A percentile compares a stretch with the other conserved stretches of the same genome.
Evolutionary conservation across 1,140 invertebrate species (phyloP).

Genomic region (Drosophila nannoptera): DNA sequence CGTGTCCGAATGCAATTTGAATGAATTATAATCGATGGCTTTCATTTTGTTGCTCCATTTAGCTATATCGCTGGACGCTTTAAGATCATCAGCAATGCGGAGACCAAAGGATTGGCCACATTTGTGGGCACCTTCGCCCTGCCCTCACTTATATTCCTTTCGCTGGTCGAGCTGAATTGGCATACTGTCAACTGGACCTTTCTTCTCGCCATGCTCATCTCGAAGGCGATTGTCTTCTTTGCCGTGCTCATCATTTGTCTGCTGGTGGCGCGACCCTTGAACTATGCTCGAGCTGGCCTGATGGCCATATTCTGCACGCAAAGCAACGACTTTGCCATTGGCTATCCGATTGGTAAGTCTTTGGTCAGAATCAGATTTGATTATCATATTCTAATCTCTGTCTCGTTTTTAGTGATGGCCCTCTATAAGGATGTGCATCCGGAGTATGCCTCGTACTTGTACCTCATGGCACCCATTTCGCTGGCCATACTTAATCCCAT

Average conservation of each 20-base stretch:
- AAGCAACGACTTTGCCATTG: slow-evolving; percentile 98
- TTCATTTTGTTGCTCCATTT: background rate
- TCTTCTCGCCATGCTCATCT: slow-evolving; percentile 89
- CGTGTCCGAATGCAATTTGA: background rate
- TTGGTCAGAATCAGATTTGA: background rate
- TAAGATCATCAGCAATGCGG: slow-evolving; percentile 89
- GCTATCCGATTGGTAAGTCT: slow-evolving; percentile 94
- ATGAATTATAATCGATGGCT: background rate
- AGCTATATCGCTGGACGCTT: slow-evolving; percentile 94
- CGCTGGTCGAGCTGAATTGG: slow-evolving; percentile 91
- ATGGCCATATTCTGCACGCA: slow-evolving; percentile 98
- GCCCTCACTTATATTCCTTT: slow-evolving; percentile 94
- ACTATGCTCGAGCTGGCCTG: slow-evolving; percentile 91
- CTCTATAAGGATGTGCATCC: slow-evolving; percentile 89
- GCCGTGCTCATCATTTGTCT: slow-evolving; percentile 89
- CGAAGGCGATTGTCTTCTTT: slow-evolving; percentile 93
- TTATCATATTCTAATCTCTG: background rate
- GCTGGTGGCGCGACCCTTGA: slow-evolving; percentile 87
- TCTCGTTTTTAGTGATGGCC: slow-evolving; percentile 84
- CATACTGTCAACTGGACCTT: slow-evolving; percentile 93
- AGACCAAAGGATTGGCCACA: slow-evolving; percentile 94
- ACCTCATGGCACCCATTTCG: slow-evolving; percentile 96
- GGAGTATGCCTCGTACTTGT: slow-evolving; percentile 94
- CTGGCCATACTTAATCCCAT: slow-evolving; percentile 95
- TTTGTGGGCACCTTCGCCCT: slow-evolving; percentile 96